Conservation (phyloP, 2,888 invertebrate genomes). For the Eulithis testata region DNA sequence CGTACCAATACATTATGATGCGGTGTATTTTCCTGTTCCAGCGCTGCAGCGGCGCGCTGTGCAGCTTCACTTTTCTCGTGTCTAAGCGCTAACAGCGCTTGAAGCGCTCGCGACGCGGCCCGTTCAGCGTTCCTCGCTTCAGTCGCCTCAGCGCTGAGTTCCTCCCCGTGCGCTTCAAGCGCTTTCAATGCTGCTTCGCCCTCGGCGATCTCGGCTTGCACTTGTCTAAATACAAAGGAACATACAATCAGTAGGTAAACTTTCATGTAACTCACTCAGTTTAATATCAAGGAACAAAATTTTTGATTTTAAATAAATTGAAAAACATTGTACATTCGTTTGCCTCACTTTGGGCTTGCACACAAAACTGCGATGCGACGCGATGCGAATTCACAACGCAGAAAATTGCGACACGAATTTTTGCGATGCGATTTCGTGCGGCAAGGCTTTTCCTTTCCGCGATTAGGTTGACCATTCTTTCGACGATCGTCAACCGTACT, state of each 20-base stretch:
- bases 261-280: too few relatives aligned
- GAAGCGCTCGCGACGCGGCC: conserved; percentile 57
- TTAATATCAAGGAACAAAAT: too few relatives aligned
- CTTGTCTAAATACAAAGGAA: conserved; percentile 50
- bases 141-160: conserved; percentile 59
- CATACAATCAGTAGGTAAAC: not conserved
- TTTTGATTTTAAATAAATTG: too few relatives aligned
- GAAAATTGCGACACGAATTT: too few relatives aligned
- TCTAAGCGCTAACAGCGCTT: conserved; percentile 59
- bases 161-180: conserved; percentile 62
- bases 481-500: too few relatives aligned
- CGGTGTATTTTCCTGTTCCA: conserved; percentile 58
- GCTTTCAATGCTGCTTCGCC: conserved; percentile 54
- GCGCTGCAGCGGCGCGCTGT: conserved; percentile 59
- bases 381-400: too few relatives aligned
- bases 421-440: too few relatives aligned
- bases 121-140: conserved; percentile 67
- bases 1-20: conserved; percentile 64
- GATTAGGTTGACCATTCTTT: too few relatives aligned
- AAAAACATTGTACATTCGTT: too few relatives aligned
- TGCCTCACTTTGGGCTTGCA: too few relatives aligned
- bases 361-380: too few relatives aligned
- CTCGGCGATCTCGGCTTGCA: conserved; percentile 66
- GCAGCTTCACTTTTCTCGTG: conserved; percentile 60
- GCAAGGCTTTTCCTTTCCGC: too few relatives aligned